Percentiles rank a stretch among this genome's conserved stretches.
phyloP scores from a whole-genome alignment of 2,888 invertebrate genomes.

The Lycia hirtaria region DNA sequence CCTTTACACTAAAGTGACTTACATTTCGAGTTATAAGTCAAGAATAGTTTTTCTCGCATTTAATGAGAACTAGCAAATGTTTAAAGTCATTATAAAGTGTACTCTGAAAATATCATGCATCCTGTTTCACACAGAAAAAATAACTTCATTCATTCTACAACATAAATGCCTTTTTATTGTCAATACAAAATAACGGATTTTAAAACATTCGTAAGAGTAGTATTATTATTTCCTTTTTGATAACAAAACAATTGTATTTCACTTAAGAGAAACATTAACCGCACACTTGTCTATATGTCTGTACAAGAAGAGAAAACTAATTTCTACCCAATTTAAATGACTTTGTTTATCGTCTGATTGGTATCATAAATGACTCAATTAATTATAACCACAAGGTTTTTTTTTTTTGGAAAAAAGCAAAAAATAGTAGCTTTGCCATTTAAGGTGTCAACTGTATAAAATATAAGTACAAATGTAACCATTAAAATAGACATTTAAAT shows the following conservation, averaged over 20 bases:
- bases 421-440: no score
- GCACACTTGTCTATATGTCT: no score
- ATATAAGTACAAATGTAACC: no score
- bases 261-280: no score
- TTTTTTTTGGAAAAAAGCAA: no score
- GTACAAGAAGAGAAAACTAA: no score
- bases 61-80: not conserved
- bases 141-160: not conserved
- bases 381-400: no score
- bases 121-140: not conserved
- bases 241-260: not conserved
- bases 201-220: not conserved
- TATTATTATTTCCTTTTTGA: not conserved
- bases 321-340: no score
- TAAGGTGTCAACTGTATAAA: no score
- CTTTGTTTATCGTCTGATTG: no score
- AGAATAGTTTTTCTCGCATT: not conserved
- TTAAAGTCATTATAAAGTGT: not conserved
- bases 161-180: not conserved
- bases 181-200: not conserved
- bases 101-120: not conserved
- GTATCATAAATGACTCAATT: no score
- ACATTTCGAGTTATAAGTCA: not conserved
- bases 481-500: no score
- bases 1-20: not conserved